phyloP scores from a whole-genome alignment of 1,140 invertebrate species.

The Drosophila malerkotliana region DNA sequence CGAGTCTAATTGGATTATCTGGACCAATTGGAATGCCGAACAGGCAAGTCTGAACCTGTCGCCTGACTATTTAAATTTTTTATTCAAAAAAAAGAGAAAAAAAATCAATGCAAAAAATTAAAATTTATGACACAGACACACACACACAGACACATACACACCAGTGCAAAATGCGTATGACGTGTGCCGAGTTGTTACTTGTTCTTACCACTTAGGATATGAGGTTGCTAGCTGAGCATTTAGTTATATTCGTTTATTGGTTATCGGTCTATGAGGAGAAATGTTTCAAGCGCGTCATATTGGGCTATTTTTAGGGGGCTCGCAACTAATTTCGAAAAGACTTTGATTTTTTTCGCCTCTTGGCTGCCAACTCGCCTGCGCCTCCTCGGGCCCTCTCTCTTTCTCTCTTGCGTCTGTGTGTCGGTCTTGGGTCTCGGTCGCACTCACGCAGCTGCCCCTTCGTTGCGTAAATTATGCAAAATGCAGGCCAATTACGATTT shows the following conservation, averaged over 20 bases:
- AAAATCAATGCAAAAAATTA: slow-evolving; percentile 73
- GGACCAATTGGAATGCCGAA: slow-evolving; percentile 57
- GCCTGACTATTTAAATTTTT: neutral
- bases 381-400: slow-evolving; percentile 27
- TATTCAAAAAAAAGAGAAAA: slow-evolving; percentile 49
- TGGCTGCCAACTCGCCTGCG: slow-evolving; percentile 58
- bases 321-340: slow-evolving; percentile 56
- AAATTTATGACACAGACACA: slow-evolving; percentile 29
- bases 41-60: slow-evolving; percentile 41
- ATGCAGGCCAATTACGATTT: slow-evolving; percentile 34
- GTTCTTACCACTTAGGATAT: slow-evolving; percentile 43
- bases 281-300: slow-evolving; percentile 81
- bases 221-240: slow-evolving; percentile 12
- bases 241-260: slow-evolving; percentile 36
- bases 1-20: slow-evolving; percentile 57
- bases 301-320: slow-evolving; percentile 64
- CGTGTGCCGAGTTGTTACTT: slow-evolving; percentile 17
- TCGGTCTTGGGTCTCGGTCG: neutral
- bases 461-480: slow-evolving; percentile 70
- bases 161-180: slow-evolving; percentile 22
- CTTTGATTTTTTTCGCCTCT: slow-evolving; percentile 70
- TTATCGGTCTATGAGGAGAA: slow-evolving; percentile 44
- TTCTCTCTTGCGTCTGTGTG: neutral
- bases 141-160: slow-evolving; percentile 16
- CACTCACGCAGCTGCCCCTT: slow-evolving; percentile 30